Evolutionary conservation across 2,797 vertebrate genomes (phyloP), one percentile per base, ranked within the genome.

Genomic region (Dicrostonyx torquatus): DNA sequence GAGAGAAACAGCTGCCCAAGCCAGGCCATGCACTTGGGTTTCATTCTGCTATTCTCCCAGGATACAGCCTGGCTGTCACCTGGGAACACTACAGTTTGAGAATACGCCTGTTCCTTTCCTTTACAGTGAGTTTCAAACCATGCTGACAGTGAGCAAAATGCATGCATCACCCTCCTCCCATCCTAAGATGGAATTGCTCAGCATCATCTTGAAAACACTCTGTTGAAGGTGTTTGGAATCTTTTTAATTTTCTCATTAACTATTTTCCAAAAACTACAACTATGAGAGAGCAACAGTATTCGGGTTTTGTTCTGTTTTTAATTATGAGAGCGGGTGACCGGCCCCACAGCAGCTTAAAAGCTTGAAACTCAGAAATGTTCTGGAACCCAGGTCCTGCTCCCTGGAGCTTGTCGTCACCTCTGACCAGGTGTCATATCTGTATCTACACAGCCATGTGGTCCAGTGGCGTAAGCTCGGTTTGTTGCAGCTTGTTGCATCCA

Each of bases 11-110:
- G 66, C 31, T 4, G 37, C 4, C 14, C 8, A 9, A 3, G n/a
- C 43, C 15, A 37, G 6, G 13, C 48, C 53, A 4, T 0, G 4
- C 6, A 0, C 24, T 6, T 55, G 26, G 1, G 0, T 11, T 22
- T 43, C 34, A 0, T 31, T 53, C 78, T 43, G 40, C 40, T 22
- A 15, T 22, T n/a, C 5, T 12, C 45, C 73, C 15, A 4, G 60
- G 48, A 17, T n/a, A 8, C 60, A 73, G 4, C 17, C 17, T 29
- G 70, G 43, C 43, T 34, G 5, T 37, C 76, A 1, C 31, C 14
- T 0, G 24, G 70, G 34, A 55, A 17, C 34, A 66, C 24, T 15
- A 2, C 24, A 15, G 31, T 82, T 55, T 48, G 5, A 22, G 40
- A 92, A 34, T 1, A 12, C 0, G 26, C 29, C 62, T 37, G 37